Percentiles rank a stretch among this genome's conserved stretches.
Conservation (phyloP, 2,888 invertebrate genomes). For the Agapostemon virescens region DNA sequence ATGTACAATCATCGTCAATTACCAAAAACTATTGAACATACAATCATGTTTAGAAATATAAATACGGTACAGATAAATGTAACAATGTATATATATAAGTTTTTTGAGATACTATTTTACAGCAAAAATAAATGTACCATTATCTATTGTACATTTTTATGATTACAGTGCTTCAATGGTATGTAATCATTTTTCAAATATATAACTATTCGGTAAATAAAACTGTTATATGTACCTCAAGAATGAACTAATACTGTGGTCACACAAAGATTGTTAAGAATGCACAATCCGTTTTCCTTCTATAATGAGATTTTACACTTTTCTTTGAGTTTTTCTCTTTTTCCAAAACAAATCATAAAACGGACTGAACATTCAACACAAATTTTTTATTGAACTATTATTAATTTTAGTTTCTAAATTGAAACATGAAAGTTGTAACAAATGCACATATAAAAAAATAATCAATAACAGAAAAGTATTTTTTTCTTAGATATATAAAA, state of each 20-base stretch:
- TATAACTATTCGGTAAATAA: slow-evolving; percentile 22
- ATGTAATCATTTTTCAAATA: slow-evolving; percentile 12
- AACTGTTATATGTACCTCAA: slow-evolving; percentile 24
- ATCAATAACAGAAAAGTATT: slow-evolving; percentile 32
- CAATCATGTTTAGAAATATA: slow-evolving; percentile 40
- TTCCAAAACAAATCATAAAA: slow-evolving; percentile 31
- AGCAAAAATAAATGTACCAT: slow-evolving; percentile 50
- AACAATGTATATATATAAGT: slow-evolving; percentile 25
- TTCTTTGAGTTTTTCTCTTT: neutral
- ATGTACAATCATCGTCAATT: slow-evolving; percentile 60
- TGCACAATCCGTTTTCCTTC: slow-evolving; percentile 39
- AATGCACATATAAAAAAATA: slow-evolving; percentile 61
- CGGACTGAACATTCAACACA: slow-evolving; percentile 40
- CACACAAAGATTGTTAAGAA: slow-evolving; percentile 39
- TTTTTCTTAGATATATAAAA: slow-evolving; percentile 32
- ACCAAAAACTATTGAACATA: slow-evolving; percentile 41
- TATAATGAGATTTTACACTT: slow-evolving; percentile 9
- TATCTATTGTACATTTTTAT: slow-evolving; percentile 34
- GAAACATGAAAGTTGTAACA: slow-evolving; percentile 38
- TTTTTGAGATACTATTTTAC: slow-evolving; percentile 42
- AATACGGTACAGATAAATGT: slow-evolving; percentile 27
- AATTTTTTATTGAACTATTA: slow-evolving; percentile 33
- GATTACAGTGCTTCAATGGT: slow-evolving; percentile 20
- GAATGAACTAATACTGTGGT: slow-evolving; percentile 55
- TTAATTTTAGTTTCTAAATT: slow-evolving; percentile 44